A percentile compares a stretch with the other conserved stretches of the same genome.
Conservation (phyloP, 2,113 vertebrate species). For the Machaerirhynchus nigripectus region DNA sequence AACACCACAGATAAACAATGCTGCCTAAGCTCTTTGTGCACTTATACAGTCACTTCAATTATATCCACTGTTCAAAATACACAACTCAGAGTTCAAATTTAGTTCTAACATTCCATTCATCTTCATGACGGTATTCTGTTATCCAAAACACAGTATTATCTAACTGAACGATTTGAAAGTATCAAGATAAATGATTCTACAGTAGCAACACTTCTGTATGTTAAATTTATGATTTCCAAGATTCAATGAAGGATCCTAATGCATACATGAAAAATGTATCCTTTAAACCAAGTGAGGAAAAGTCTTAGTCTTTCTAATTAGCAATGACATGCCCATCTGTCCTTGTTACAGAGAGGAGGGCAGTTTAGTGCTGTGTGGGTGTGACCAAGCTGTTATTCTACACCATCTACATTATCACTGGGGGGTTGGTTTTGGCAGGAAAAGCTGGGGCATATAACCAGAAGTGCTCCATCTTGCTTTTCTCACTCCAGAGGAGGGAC, state of each 20-base stretch:
- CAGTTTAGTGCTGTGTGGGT: neutral
- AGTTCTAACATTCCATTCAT: neutral
- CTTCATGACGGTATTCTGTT: neutral
- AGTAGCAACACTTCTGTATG: neutral
- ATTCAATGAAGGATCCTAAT: neutral
- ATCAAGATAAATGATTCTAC: neutral
- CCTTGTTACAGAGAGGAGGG: neutral
- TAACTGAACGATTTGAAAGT: neutral
- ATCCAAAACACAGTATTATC: neutral
- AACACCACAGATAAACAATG: neutral
- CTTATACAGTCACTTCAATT: neutral
- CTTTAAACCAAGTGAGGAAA: neutral
- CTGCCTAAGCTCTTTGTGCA: neutral
- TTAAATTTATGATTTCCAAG: neutral
- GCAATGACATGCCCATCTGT: neutral
- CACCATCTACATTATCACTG: neutral
- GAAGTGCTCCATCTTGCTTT: neutral
- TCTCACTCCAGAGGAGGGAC: neutral
- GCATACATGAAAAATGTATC: neutral
- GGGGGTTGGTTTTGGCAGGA: neutral
- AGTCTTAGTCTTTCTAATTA: neutral
- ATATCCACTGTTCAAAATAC: neutral
- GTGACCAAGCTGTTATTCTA: neutral
- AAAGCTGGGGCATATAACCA: neutral
- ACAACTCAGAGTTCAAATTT: neutral